Evolutionary conservation across 2,797 vertebrate genomes (phyloP), one percentile per base, ranked within the genome.

Genomic region (Megaceryle alcyon): DNA sequence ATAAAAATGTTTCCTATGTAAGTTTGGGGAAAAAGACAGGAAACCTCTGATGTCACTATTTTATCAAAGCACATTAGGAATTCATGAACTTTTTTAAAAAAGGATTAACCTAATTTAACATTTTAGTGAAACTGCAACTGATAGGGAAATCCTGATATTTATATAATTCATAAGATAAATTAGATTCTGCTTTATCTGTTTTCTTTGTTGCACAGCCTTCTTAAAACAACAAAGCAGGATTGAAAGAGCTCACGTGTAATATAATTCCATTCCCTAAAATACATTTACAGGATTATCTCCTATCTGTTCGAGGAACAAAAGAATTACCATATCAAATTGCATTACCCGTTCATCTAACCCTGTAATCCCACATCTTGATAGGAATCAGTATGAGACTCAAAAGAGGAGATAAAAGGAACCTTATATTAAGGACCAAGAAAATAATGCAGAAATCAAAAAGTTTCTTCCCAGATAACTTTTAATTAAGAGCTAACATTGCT

Each of bases 261-360:
- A 60, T 21, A 89, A 87, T 41, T 28, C 8, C 31, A 44, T 86
- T 92, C 53, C 64, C 41, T 46, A 41, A 89, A 89, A 91, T 10
- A 80, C 14, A 60, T 35, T 69, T 76, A 73, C 26, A 92, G 44
- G 22, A 70, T 85, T 91, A 85, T 82, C 26, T 57, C 57, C 66
- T 51, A 35, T 26, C 37, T 82, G 51, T 73, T n/a, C 64, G 31
- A 80, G 53, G 92, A 91, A 86, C 71, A 86, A 44, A 92, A 77
- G 35, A 92, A 92, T 91, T 91, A 80, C 25, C 41, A 25, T 53
- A 90, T 56, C n/a, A 75, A 91, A 91, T 53, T 73, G 57, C 79
- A 90, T 89, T 89, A 95, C 64, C 90, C 79, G 77, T 91, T 64
- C 51, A 88, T 37, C 51, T 86, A 92, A 87, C 20, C 28, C 16